Conservation (phyloP, 2,113 vertebrate genomes). For the Ciconia boyciana region DNA sequence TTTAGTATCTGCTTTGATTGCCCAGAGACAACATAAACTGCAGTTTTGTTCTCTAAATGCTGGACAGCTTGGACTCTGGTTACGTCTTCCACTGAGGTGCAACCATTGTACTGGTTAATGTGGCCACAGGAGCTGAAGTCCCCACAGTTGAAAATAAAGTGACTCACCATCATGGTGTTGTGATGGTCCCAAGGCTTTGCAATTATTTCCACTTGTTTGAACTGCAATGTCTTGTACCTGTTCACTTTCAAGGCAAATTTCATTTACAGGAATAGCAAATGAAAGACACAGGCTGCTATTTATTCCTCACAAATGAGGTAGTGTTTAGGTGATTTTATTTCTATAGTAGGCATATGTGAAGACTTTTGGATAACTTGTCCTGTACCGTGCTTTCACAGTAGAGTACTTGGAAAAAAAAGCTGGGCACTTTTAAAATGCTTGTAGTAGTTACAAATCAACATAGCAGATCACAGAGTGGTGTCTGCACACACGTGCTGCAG, state of each 20-base stretch:
- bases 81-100: background rate
- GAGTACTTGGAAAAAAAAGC: background rate
- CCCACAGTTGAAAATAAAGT: background rate
- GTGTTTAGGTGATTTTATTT: background rate
- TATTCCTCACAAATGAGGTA: background rate
- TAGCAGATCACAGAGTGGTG: background rate
- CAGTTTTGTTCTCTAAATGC: background rate
- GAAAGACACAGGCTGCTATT: background rate
- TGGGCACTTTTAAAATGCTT: background rate
- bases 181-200: background rate
- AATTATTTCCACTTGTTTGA: background rate
- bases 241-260: background rate
- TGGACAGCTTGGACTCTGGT: background rate
- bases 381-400: background rate
- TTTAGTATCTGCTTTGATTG: background rate
- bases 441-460: background rate
- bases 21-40: background rate
- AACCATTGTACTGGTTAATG: background rate
- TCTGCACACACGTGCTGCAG: rapidly evolving
- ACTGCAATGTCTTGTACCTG: background rate
- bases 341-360: background rate
- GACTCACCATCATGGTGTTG: background rate
- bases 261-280: background rate
- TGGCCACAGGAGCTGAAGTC: background rate
- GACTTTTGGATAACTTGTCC: background rate